Percentiles rank a stretch among this genome's conserved stretches.
phyloP scores from a whole-genome alignment of 2,888 invertebrate species.

The Altica lythri region DNA sequence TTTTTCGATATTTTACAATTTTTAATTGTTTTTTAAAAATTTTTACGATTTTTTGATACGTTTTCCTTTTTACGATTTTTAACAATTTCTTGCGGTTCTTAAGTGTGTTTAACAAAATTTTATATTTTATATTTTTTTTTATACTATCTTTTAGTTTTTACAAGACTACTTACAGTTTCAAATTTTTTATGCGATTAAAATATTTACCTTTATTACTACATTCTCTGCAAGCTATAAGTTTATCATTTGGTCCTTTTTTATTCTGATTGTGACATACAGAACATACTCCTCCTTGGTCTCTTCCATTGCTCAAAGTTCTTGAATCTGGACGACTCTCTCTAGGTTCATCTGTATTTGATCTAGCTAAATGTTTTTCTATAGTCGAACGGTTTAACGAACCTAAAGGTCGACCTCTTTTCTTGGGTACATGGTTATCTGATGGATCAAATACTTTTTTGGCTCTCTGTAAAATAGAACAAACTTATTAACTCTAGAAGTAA shows the following conservation, averaged over 20 bases:
- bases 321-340: slow-evolving; percentile 50
- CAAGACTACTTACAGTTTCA: no score
- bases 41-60: no score
- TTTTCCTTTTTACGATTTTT: no score
- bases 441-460: slow-evolving; percentile 87
- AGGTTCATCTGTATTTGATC: slow-evolving; percentile 45
- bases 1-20: no score
- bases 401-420: slow-evolving; percentile 70
- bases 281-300: slow-evolving; percentile 64
- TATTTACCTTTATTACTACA: slow-evolving; percentile 70
- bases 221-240: slow-evolving; percentile 71
- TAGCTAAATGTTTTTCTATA: slow-evolving; percentile 59
- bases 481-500: no score
- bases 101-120: no score
- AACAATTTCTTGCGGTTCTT: no score
- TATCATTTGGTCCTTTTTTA: slow-evolving; percentile 64
- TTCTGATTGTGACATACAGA: slow-evolving; percentile 66
- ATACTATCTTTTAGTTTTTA: no score
- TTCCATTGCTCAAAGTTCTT: slow-evolving; percentile 52
- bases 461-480: slow-evolving; percentile 57
- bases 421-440: slow-evolving; percentile 78
- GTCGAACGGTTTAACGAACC: slow-evolving; percentile 67
- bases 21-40: no score
- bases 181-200: no score
- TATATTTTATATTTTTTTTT: no score